Percentiles rank a stretch among this genome's conserved stretches.
phyloP scores from a whole-genome alignment of 2,797 vertebrate species.

The Poecilia picta region DNA sequence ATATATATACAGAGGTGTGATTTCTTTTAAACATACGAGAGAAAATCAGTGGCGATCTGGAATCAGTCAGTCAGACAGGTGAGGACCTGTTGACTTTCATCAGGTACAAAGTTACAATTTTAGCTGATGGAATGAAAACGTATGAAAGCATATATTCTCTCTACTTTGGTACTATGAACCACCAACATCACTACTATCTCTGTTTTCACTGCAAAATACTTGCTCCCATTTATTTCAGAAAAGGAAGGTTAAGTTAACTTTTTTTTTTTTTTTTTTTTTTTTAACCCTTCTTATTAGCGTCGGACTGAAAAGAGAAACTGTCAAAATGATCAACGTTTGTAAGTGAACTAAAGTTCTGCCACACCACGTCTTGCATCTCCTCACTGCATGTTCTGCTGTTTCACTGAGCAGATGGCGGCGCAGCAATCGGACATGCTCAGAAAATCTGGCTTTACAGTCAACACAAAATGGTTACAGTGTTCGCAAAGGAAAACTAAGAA shows the following conservation, averaged over 20 bases:
- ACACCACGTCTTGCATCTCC: neutral
- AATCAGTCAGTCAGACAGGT: constrained; percentile 27
- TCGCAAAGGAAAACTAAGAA: neutral
- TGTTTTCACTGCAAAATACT: neutral
- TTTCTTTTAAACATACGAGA: neutral
- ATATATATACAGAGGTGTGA: neutral
- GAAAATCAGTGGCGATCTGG: constrained; percentile 13
- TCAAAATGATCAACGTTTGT: neutral
- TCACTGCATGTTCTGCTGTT: neutral
- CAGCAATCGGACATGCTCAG: neutral
- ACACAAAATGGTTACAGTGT: neutral
- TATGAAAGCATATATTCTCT: no score
- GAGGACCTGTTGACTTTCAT: neutral
- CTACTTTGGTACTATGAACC: neutral
- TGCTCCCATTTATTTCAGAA: neutral
- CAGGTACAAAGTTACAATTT: neutral
- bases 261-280: neutral
- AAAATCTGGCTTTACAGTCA: neutral
- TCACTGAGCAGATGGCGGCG: neutral
- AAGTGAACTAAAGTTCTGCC: neutral
- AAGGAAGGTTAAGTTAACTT: neutral
- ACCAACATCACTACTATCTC: neutral
- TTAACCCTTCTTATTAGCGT: neutral
- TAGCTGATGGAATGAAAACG: no score
- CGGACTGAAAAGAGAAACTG: neutral